Evolutionary conservation across 1,140 invertebrate species (phyloP).

Genomic region (Ladona fulva): DNA sequence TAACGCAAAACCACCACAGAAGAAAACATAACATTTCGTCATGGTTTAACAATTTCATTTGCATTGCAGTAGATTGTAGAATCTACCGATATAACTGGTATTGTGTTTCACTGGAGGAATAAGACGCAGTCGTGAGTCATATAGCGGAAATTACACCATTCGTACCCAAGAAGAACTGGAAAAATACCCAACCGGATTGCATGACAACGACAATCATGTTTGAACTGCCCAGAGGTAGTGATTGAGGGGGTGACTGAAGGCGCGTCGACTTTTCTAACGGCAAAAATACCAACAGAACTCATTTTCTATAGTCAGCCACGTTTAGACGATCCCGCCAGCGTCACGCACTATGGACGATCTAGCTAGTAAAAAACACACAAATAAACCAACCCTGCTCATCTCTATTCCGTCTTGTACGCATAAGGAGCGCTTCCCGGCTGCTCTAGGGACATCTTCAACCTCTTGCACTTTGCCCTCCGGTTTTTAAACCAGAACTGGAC

Average conservation of each 20-base stretch:
- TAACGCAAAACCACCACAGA: not conserved
- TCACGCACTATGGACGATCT: not conserved
- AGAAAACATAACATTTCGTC: not conserved
- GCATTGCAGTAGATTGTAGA: not conserved
- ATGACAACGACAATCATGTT: not conserved
- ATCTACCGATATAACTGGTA: not conserved
- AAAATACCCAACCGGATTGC: not conserved
- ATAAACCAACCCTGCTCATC: not conserved
- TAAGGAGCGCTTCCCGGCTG: not conserved
- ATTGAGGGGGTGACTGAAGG: not conserved
- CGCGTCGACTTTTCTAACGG: not conserved
- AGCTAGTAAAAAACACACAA: not conserved
- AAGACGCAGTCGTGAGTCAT: not conserved
- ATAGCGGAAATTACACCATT: not conserved
- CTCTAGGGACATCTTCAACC: slow-evolving; percentile 72
- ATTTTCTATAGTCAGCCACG: not conserved
- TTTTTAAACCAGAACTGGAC: slow-evolving; percentile 98
- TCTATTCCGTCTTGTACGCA: not conserved
- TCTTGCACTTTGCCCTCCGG: slow-evolving; percentile 89
- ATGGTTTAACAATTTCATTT: not conserved
- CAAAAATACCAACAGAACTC: not conserved
- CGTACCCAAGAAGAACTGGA: not conserved
- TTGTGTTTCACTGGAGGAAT: not conserved
- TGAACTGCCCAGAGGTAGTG: not conserved
- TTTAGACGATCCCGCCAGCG: not conserved